These are phyloP conservation scores for Megaceryle alcyon DNA, from an alignment of 2,797 vertebrate genomes.

Conservation along the genomic window DNA sequence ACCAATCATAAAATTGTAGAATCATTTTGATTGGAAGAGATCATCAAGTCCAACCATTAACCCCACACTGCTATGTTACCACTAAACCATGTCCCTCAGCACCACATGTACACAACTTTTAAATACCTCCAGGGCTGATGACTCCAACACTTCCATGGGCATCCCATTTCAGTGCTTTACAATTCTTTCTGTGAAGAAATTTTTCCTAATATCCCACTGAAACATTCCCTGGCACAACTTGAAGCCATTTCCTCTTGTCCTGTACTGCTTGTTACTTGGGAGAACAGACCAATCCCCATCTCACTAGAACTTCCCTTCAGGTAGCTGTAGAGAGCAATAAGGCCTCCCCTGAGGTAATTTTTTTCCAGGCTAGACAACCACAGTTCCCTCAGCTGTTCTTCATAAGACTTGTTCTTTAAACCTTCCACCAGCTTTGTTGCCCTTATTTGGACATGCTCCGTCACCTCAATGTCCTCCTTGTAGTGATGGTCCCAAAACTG, in stretches of 20 bases:
- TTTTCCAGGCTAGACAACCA: neutral
- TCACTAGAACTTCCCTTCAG: neutral
- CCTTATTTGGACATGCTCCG: neutral
- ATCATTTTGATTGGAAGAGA: neutral
- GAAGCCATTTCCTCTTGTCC: neutral
- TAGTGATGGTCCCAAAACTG: neutral
- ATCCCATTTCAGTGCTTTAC: neutral
- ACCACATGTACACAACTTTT: neutral
- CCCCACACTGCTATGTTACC: neutral
- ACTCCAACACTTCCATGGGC: neutral
- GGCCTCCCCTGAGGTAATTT: neutral
- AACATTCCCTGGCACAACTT: neutral
- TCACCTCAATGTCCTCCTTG: neutral
- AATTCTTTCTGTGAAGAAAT: neutral
- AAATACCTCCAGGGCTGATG: neutral
- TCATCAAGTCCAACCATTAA: neutral
- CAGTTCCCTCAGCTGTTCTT: neutral
- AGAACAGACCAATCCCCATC: neutral
- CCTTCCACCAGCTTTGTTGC: neutral
- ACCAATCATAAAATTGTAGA: neutral
- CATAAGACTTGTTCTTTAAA: neutral
- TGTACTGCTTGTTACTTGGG: neutral
- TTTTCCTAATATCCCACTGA: neutral
- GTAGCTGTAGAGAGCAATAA: neutral
- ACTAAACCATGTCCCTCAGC: neutral